Percentiles rank a stretch among this genome's conserved stretches.
Evolutionary conservation across 2,113 vertebrate genomes (phyloP).

Genomic region (Triplophysa siluroides): DNA sequence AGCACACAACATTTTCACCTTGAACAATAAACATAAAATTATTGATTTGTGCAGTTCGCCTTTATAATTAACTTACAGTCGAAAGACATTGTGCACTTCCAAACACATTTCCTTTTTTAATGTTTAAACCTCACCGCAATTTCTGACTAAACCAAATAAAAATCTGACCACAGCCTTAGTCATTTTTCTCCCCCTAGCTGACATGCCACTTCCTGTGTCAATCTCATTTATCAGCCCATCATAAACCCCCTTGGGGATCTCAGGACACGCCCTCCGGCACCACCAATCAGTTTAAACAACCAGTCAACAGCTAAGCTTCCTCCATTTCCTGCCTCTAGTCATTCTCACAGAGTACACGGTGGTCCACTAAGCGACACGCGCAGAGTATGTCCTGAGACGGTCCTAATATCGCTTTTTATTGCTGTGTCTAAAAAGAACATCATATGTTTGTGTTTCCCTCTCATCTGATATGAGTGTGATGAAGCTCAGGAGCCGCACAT

Average conservation of each 20-base stretch:
- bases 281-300: conserved; percentile 47
- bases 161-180: not conserved
- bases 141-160: not conserved
- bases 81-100: not conserved
- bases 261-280: conserved; percentile 28
- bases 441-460: not conserved
- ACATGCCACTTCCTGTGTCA: conserved; percentile 49
- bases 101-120: not conserved
- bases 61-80: not conserved
- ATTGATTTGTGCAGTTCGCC: not conserved
- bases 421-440: not conserved
- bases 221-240: conserved; percentile 55
- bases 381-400: not conserved
- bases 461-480: conserved; percentile 18
- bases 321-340: conserved; percentile 44
- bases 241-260: conserved; percentile 47
- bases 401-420: conserved; percentile 13
- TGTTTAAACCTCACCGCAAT: not conserved
- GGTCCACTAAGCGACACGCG: not conserved
- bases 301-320: conserved; percentile 36
- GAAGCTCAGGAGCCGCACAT: conserved; percentile 2
- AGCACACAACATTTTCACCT: not conserved
- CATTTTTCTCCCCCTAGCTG: not conserved
- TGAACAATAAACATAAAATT: conserved; percentile 7
- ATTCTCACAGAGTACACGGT: conserved; percentile 27